Evolutionary conservation across 2,888 invertebrate genomes (phyloP).

Genomic region (Xanthorhoe designata): DNA sequence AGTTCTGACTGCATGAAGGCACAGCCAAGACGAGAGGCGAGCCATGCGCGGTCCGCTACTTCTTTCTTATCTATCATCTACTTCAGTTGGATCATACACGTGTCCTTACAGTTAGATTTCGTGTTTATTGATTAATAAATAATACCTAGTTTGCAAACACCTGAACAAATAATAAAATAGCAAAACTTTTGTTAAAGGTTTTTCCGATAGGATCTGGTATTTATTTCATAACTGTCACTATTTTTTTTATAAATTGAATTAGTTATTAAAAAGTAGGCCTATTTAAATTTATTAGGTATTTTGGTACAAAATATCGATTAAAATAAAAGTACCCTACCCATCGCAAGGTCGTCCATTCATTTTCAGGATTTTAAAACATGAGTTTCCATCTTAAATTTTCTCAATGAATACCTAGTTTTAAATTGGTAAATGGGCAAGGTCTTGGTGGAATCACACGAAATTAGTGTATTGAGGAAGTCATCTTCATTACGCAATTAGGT

Average conservation of each 20-base stretch:
- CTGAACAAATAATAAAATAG: too few species aligned
- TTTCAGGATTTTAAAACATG: conserved; percentile 24
- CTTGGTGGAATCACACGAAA: conserved; percentile 34
- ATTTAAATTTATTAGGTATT: too few species aligned
- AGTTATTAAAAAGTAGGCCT: too few species aligned
- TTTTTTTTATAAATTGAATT: too few species aligned
- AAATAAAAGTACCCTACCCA: not conserved
- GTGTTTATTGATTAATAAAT: not conserved
- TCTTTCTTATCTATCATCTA: conserved; percentile 48
- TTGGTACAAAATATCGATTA: not conserved
- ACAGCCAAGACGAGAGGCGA: conserved; percentile 41
- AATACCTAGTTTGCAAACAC: too few species aligned
- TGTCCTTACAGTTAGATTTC: conserved; percentile 11
- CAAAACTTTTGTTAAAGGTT: too few species aligned
- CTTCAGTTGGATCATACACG: conserved; percentile 68
- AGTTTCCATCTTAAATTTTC: conserved; percentile 32
- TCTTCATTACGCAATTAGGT: conserved; percentile 34
- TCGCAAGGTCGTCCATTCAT: conserved; percentile 17
- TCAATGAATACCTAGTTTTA: conserved; percentile 44
- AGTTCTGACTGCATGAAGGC: conserved; percentile 65
- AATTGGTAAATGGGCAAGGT: conserved; percentile 45
- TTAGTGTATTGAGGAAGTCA: conserved; percentile 43
- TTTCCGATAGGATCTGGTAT: too few species aligned
- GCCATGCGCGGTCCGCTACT: conserved; percentile 56
- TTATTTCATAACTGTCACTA: too few species aligned